Percentiles rank a stretch among this genome's conserved stretches.
phyloP scores from a whole-genome alignment of 2,797 vertebrate species.

The Sciurus carolinensis region DNA sequence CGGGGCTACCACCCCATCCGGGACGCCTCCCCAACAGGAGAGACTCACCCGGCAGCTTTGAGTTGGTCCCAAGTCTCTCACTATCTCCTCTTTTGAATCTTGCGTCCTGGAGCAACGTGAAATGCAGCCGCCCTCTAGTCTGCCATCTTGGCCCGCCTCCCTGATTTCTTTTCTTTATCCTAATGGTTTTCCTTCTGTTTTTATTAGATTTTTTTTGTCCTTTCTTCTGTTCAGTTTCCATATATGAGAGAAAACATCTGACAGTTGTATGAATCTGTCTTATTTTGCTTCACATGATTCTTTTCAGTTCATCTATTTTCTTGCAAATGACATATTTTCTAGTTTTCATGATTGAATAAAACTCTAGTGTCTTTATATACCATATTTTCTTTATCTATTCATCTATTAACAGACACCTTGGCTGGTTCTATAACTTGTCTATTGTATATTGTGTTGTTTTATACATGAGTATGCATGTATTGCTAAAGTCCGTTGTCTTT shows the following conservation, averaged over 20 bases:
- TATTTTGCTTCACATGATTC: background rate
- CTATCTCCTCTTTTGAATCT: too few species aligned
- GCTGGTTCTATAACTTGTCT: background rate
- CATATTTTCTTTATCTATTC: background rate
- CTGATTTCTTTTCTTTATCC: too few species aligned
- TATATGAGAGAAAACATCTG: background rate
- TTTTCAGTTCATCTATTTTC: background rate
- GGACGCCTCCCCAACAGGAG: too few species aligned
- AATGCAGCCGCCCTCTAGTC: too few species aligned
- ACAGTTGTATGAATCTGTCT: background rate
- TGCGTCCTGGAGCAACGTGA: too few species aligned
- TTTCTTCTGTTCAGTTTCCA: background rate
- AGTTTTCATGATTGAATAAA: background rate
- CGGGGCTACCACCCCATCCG: too few species aligned
- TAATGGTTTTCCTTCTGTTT: background rate
- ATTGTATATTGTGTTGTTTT: background rate
- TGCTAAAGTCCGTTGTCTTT: background rate
- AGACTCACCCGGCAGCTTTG: too few species aligned
- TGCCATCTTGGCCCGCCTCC: too few species aligned
- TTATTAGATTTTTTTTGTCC: background rate
- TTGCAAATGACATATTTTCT: background rate
- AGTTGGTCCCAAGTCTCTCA: too few species aligned
- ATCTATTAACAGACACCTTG: background rate
- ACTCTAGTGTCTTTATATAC: background rate
- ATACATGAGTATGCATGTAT: background rate